These are phyloP conservation scores for Forbesichthys papilliferus DNA, from an alignment of 2,113 vertebrate genomes.

Conservation along the genomic window DNA sequence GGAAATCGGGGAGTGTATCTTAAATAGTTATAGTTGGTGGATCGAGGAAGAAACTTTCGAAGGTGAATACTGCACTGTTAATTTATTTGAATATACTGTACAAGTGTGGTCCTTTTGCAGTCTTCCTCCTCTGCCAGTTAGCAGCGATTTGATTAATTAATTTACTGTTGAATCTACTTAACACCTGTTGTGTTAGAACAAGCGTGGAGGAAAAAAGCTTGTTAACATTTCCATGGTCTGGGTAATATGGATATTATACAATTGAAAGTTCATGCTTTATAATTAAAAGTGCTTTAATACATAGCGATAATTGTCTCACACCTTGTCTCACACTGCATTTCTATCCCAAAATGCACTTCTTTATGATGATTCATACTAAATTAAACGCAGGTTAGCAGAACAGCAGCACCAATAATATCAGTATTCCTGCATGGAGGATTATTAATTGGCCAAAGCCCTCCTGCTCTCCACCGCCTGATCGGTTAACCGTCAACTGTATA, in stretches of 20 bases:
- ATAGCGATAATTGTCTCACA: neutral
- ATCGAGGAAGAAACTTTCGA: too few species aligned
- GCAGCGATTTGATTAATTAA: neutral
- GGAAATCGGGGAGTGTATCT: too few species aligned
- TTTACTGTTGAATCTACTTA: neutral
- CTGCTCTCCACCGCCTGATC: slow-evolving; percentile 1
- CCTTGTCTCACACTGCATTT: neutral
- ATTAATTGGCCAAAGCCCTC: neutral
- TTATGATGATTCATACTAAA: neutral
- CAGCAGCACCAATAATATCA: neutral
- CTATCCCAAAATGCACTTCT: neutral
- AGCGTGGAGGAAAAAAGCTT: slow-evolving; percentile 1
- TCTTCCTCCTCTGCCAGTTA: neutral
- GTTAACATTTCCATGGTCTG: neutral
- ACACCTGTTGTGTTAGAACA: neutral
- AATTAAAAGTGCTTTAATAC: neutral
- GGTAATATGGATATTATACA: neutral
- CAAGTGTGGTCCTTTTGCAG: neutral
- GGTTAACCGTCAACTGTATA: slow-evolving; percentile 3
- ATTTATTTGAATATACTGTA: neutral
- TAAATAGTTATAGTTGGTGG: too few species aligned
- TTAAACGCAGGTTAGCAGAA: neutral
- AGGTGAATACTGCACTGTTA: neutral
- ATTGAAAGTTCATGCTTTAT: neutral
- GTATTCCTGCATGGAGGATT: neutral